Evolutionary conservation across 1,140 invertebrate genomes (phyloP).

Genomic region (Stegodyphus mimosarum): DNA sequence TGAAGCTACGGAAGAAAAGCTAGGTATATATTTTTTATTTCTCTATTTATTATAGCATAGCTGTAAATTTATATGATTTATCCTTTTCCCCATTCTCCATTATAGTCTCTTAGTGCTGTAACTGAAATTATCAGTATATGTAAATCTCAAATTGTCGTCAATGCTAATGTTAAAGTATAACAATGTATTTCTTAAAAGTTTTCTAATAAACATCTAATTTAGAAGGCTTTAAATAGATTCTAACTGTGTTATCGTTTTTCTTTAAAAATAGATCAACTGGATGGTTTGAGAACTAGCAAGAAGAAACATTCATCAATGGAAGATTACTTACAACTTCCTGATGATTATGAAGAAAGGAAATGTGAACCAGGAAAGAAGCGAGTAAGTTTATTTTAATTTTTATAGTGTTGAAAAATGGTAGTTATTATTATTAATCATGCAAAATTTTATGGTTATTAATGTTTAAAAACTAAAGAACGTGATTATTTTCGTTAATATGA

Average conservation of each 20-base stretch:
- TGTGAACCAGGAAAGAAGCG: slow-evolving; percentile 87
- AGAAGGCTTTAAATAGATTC: neutral
- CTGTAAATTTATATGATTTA: too few species aligned
- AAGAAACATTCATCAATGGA: slow-evolving; percentile 77
- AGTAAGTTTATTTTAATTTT: slow-evolving; percentile 70
- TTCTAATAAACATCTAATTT: neutral
- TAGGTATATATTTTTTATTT: slow-evolving; percentile 69
- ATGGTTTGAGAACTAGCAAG: slow-evolving; percentile 76
- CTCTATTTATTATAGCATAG: too few species aligned
- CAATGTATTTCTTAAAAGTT: neutral
- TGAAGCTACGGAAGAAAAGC: slow-evolving; percentile 74
- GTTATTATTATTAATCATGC: too few species aligned
- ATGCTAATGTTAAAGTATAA: neutral
- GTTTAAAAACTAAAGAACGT: too few species aligned
- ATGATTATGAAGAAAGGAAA: slow-evolving; percentile 77
- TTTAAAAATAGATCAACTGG: slow-evolving; percentile 81
- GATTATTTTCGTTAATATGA: too few species aligned
- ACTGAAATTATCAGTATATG: neutral
- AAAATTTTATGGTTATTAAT: too few species aligned
- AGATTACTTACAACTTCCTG: slow-evolving; percentile 87
- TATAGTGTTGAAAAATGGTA: neutral
- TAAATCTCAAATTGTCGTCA: neutral
- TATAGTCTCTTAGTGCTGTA: too few species aligned
- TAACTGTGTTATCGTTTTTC: neutral
- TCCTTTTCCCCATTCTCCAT: too few species aligned